Base-by-base conservation (phyloP, 2,888 invertebrate species). In the Tetanocera ferruginea region DNA sequence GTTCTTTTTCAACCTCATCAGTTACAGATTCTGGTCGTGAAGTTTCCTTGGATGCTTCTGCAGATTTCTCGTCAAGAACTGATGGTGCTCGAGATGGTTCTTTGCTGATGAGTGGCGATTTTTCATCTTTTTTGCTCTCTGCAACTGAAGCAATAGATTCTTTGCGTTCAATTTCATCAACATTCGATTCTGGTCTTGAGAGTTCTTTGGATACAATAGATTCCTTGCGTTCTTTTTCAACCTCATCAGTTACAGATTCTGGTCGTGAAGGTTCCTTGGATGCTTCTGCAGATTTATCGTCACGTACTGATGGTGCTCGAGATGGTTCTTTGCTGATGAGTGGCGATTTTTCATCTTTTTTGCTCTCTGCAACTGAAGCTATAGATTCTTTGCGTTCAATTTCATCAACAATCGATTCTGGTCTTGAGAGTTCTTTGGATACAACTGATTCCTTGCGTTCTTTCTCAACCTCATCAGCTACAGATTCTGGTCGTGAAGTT, bases 61-160 rank as follows among this genome's bases (percentile, higher is more conserved):
- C 87, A 0, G 88, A 85, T 19, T 86, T 84, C 34, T 85, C 87
- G 34, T 0, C 17, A 49, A 9, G 52, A 52, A 11, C 11, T 43
- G n/a, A 62, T 62, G 62, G 62, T 28, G 23, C 62, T 62, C 11
- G 28, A 28, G 62, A 62, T 9, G 2, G n/a, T 19, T 37, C 43
- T 34, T 60, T 57, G 9, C 23, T 11, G 2, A 31, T 23, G 23
- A 34, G 14, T n/a, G 19, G 17, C 0, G 78, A 73, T 66, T 79
- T 75, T 0, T 34, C n/a, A 67, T 81, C 83, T 6, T 71, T 79
- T 0, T 67, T 49, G 31, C 79, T 81, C 6, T 76, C 82, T 0
- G 77, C 78, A 2, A 76, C 81, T 0, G 88, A 85, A 52, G 9
- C 25, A 1, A 37, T 4, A 5, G 66, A 66, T 14, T 34, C 17